Evolutionary conservation across 1,140 invertebrate species (phyloP), one percentile per base, ranked within the genome.

Genomic region (Sycophaga agraensis): DNA sequence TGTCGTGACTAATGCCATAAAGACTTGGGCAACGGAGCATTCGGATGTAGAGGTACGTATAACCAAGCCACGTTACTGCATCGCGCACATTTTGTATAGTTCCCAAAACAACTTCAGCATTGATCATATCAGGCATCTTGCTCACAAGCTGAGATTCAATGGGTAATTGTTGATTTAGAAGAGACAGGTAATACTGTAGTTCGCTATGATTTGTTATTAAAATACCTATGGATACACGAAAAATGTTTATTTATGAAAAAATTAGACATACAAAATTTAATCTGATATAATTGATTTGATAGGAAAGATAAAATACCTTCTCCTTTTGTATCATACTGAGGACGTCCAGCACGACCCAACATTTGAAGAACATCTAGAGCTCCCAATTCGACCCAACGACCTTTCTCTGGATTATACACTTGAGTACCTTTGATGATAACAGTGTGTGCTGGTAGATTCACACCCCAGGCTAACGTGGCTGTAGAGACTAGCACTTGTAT

Each of bases 361-460:
- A 99, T 99, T 82, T 97, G 97, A 59, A 99, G 84, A 8, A 99
- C 95, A 84, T 99, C 97, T 22, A 99, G 80, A 34, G 96, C 94
- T 46, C 96, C 94, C 21, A 99, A 79, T 82, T 99, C 98, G 1
- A 94, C 92, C 98, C 98, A 99, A 64, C 95, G 84, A 17, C 98
- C 98, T 78, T 98, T 98, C 76, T 99, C 97, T 0, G 98, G 95
- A 74, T 92, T 98, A 79, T 99, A 99, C 42, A 99, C 90, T 79
- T 99, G 96, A 0, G 98, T 99, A 21, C 96, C 98, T 80, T 99
- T 99, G 70, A 99, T 99, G 59, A 99, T 98, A 26, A 99, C 98
- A 11, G 97, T 99, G 76, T 99, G 97, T 0, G 98, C 98, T 0
- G 98, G 98, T 55, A 99, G 84, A 82, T 99, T 99, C 1, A 99